A percentile compares a stretch with the other conserved stretches of the same genome.
These are phyloP conservation scores for Microctonus aethiopoides DNA, from an alignment of 2,888 invertebrate genomes.

Conservation along the genomic window DNA sequence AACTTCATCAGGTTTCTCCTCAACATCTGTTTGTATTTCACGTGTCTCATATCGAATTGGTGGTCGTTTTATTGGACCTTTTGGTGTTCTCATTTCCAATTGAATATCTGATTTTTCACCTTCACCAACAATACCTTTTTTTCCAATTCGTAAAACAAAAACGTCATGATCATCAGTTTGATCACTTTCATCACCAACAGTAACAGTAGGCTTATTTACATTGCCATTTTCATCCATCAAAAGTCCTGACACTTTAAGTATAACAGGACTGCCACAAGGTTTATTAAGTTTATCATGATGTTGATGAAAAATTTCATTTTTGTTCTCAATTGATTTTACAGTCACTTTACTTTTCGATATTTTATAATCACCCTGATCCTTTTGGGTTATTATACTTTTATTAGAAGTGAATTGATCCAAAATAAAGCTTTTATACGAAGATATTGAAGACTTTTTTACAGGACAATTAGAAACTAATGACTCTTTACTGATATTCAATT, in stretches of 20 bases:
- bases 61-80: constrained; percentile 72
- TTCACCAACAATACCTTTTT: constrained; percentile 75
- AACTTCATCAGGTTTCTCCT: constrained; percentile 37
- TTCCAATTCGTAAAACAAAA: constrained; percentile 79
- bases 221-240: constrained; percentile 45
- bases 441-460: constrained; percentile 24
- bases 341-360: not conserved
- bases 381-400: constrained; percentile 18
- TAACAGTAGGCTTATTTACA: constrained; percentile 51
- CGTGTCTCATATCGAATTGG: constrained; percentile 74
- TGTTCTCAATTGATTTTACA: not conserved
- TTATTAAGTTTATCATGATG: constrained; percentile 46
- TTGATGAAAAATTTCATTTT: constrained; percentile 44
- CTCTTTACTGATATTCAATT: constrained; percentile 41
- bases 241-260: constrained; percentile 61
- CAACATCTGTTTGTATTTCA: constrained; percentile 74
- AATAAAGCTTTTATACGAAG: constrained; percentile 44
- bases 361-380: not conserved
- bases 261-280: constrained; percentile 57
- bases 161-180: constrained; percentile 76
- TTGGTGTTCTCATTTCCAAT: constrained; percentile 80
- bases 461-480: constrained; percentile 33
- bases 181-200: constrained; percentile 50
- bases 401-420: constrained; percentile 40
- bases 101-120: constrained; percentile 78